Conservation (phyloP, 2,113 vertebrate species). For the Parotia lawesii region DNA sequence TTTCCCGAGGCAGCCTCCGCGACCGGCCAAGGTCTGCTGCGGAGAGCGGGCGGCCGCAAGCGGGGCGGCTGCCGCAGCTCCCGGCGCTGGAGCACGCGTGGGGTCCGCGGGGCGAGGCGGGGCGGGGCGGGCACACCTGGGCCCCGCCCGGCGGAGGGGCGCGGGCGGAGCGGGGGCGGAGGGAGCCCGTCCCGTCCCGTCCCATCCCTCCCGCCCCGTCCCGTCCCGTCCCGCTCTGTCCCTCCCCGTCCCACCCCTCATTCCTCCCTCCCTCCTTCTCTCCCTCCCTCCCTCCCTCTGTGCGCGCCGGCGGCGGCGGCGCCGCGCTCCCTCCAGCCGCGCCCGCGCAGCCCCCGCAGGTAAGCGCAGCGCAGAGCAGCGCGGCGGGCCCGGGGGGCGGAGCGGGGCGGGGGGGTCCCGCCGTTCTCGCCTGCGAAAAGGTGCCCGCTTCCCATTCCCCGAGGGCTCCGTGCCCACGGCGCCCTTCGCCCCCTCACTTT, state of each 20-base stretch:
- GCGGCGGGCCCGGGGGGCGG: background rate
- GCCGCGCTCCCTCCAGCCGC: background rate
- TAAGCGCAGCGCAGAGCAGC: background rate
- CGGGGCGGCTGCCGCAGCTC: background rate
- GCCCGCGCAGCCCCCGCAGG: background rate
- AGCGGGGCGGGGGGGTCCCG: background rate
- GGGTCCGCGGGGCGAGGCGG: background rate
- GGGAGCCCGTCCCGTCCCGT: background rate
- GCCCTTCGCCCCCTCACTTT: background rate
- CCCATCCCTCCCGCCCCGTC: too few relatives aligned
- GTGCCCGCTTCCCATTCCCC: background rate
- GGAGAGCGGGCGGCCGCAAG: rapidly evolving
- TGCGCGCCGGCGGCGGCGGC: background rate
- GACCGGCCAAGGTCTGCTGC: rapidly evolving
- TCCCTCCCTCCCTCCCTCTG: too few relatives aligned
- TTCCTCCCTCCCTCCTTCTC: too few relatives aligned
- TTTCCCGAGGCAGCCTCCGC: background rate
- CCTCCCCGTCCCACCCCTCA: too few relatives aligned
- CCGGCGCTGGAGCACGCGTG: background rate
- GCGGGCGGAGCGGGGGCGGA: background rate
- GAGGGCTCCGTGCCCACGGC: background rate
- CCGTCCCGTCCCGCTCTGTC: too few relatives aligned
- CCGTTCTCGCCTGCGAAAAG: background rate
- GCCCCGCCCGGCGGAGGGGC: background rate
- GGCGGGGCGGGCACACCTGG: background rate